Evolutionary conservation across 2,797 vertebrate genomes (phyloP), one percentile per base, ranked within the genome.

Genomic region (Heliangelus exortis): DNA sequence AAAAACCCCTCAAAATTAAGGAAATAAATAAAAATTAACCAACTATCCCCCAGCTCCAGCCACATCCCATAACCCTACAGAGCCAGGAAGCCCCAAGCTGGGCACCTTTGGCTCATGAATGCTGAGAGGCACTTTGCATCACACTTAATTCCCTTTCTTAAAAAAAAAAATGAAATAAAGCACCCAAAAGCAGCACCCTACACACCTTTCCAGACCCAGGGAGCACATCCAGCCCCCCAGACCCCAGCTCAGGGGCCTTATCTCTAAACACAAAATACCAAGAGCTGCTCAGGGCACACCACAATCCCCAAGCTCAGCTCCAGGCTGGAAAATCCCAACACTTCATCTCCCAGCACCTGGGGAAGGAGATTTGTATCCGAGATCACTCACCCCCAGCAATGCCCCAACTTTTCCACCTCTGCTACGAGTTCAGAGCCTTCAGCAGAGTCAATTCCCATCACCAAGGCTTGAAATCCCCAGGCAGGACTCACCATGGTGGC

Each of bases 201-300:
- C 4, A 6, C 5, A 9, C 18, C 45, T 7, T 19, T 17, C 1
- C 11, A 1, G 22, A 33, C 13, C 31, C 48, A 0, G 51, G 25
- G 50, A 29, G 31, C 61, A 2, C 36, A 7, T 5, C 62, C 11
- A 1, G 22, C 33, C 13, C 31, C 48, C 69, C 31, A 2, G 55
- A 5, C 47, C 41, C 26, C 6, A 2, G 0, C 23, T 1, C 2
- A 6, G 15, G 48, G 7, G 25, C 3, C 55, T 28, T 41, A 6
- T 6, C n/a, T 6, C 17, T 0, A 17, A 28, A 12, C 31, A 2
- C 1, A 15, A n/a, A n/a, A 21, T 3, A 39, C 4, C 15, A 57
- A 62, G 39, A 1, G 0, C 33, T 7, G 1, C 48, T n/a, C 13
- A 1, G 26, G 7, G 3, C 33, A 7, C 9, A 1, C 3, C 0